A percentile compares a stretch with the other conserved stretches of the same genome.
Conservation (phyloP, 2,888 invertebrate species). For the Protonemura montana region DNA sequence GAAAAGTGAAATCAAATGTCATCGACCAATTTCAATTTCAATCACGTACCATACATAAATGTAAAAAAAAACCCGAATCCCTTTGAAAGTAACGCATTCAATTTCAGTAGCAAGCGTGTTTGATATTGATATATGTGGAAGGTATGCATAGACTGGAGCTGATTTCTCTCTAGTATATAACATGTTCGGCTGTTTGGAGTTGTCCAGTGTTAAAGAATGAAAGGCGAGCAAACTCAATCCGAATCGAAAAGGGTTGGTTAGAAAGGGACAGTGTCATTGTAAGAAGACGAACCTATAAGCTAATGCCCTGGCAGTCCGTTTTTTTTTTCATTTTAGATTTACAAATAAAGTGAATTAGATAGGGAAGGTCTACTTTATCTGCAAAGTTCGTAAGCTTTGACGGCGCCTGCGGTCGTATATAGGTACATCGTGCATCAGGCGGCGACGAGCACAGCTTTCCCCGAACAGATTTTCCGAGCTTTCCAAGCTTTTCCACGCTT, state of each 20-base stretch:
- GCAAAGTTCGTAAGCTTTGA: background rate
- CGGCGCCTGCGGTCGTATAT: background rate
- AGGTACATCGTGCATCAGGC: background rate
- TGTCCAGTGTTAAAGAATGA: background rate
- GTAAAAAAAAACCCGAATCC: background rate
- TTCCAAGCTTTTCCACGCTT: background rate
- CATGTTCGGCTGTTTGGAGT: background rate
- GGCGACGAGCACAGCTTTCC: background rate
- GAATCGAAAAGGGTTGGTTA: background rate
- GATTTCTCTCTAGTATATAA: background rate
- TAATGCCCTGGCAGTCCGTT: background rate
- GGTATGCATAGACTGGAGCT: background rate
- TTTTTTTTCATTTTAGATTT: background rate
- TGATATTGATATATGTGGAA: background rate
- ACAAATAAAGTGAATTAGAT: slow-evolving; percentile 12
- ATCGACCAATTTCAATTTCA: slow-evolving; percentile 17
- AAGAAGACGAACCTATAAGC: background rate
- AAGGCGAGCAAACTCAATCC: background rate
- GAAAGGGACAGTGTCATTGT: background rate
- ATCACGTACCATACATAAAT: slow-evolving; percentile 13
- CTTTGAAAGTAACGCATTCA: slow-evolving; percentile 5
- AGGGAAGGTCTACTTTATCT: background rate
- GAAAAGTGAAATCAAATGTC: background rate
- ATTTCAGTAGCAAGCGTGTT: background rate
- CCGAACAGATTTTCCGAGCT: background rate